Evolutionary conservation across 1,140 invertebrate species (phyloP), one percentile per base, ranked within the genome.

Genomic region (Teleopsis dalmanni): DNA sequence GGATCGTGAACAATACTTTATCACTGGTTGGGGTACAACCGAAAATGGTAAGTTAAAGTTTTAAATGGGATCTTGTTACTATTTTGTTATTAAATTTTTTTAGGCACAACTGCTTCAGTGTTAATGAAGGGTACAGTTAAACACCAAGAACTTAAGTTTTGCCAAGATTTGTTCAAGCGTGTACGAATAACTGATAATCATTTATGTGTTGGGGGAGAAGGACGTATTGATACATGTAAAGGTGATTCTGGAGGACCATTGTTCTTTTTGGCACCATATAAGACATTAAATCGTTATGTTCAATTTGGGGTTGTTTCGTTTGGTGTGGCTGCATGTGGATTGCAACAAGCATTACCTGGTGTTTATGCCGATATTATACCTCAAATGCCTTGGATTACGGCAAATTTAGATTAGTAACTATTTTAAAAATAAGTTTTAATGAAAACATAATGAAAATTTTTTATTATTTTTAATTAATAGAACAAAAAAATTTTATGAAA

Each of bases 241-340:
- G 85, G 85, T 13, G 87, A 89, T 56, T 87, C 84, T 4, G 87
- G 87, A 8, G 86, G 86, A 1, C 84, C 86, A 0, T 64, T 90
- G 4, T 63, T 68, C 47, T 50, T 55, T 41, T 56, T 47, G 16
- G 49, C 55, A 14, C 19, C 13, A 1, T 67, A 57, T 31, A 36
- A 21, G n/a, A n/a, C n/a, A n/a, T n/a, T n/a, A 8, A 31, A 31
- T 31, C 65, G 65, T 26, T 61, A 47, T 14, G 50, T 63, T 1
- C 65, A 68, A 50, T 68, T 67, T 27, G 65, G 58, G 8, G 45
- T 68, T 14, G 55, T 67, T 0, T 65, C 65, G 6, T 57, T 37
- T 19, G 65, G 65, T 1, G 60, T 55, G 3, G 11, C 22, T 5
- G 53, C 36, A 4, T 68, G 65, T 36, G 60, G 62, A n/a, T 22